phyloP scores from a whole-genome alignment of 1,140 invertebrate species.

The Platyscapa corneri region DNA sequence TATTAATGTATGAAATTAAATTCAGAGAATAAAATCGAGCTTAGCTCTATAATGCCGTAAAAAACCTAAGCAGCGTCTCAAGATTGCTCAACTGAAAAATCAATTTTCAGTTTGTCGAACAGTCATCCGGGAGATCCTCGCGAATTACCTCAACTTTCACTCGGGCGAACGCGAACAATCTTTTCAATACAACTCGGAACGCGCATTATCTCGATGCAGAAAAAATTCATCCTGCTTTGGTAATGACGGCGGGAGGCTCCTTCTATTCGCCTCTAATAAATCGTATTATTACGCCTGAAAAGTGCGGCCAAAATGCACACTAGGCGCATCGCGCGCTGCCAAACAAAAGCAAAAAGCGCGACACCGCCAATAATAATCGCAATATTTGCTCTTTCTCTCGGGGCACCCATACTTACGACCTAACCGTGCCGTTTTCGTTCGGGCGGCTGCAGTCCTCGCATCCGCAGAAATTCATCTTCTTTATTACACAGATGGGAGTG shows the following conservation, averaged over 20 bases:
- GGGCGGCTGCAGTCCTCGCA: not conserved
- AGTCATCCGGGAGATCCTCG: not conserved
- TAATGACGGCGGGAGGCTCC: not conserved
- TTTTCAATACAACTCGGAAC: not conserved
- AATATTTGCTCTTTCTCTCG: constrained; percentile 35
- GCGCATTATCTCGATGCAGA: not conserved
- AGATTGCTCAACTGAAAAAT: not conserved
- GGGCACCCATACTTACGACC: not conserved
- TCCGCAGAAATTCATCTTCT: constrained; percentile 25
- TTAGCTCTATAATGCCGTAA: no score
- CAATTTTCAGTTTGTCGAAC: not conserved
- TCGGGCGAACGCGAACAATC: not conserved
- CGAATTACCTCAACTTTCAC: not conserved
- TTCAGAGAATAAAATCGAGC: no score
- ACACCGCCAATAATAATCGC: constrained; percentile 41
- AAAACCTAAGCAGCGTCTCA: no score
- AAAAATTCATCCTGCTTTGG: constrained; percentile 25
- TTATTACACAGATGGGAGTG: constrained; percentile 10
- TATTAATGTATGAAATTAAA: no score
- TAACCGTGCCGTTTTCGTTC: not conserved
- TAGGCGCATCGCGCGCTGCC: not conserved
- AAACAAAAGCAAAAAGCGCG: constrained; percentile 22
- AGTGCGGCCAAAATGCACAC: not conserved
- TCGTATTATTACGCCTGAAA: constrained; percentile 21
- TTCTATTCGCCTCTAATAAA: constrained; percentile 27